Evolutionary conservation across 2,113 vertebrate species (phyloP), one percentile per base, ranked within the genome.

Genomic region (Brachyhypopomus gauderio): DNA sequence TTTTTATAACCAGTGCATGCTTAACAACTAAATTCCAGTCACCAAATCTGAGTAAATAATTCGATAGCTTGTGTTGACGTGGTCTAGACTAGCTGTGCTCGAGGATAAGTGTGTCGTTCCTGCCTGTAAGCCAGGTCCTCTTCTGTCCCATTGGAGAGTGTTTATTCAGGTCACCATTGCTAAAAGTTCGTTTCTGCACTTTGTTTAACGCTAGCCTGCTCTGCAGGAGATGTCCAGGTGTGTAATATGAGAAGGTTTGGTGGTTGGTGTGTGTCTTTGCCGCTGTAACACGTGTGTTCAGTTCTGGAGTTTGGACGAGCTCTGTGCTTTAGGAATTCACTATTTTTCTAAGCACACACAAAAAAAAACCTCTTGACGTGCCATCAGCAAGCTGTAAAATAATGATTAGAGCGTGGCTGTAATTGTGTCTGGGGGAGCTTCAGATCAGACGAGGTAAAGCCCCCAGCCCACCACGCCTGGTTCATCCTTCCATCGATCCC

Each of bases 381-480:
- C 82, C 85, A 85, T 89, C 89, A 86, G 79, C 73, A 86, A 89
- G 88, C 83, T 81, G 85, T 89, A 85, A 80, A 86, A 87, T 86
- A 86, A 87, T 86, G 88, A 91, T 91, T 88, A 91, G 90, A 82
- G 88, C 82, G 88, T 85, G 87, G 89, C 91, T 89, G 91, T 92
- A 90, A 93, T 91, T 92, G 89, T 90, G 90, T 92, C 90, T 62
- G 87, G 89, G 88, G 86, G 89, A 89, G 88, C 86, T 72, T 87
- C 87, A 89, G 87, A 91, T 92, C 89, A 90, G 86, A 91, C 77
- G 70, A 90, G 88, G 88, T 89, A 88, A 88, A 85, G 59, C 78
- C 91, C 89, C 90, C 88, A 90, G 90, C 90, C 90, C 89, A 90
- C 88, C 89, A 87, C 88, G 87, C 86, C 88, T 84, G 87, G 86